Evolutionary conservation across 2,888 invertebrate genomes (phyloP).

Genomic region (Scelioninae gen. 2): DNA sequence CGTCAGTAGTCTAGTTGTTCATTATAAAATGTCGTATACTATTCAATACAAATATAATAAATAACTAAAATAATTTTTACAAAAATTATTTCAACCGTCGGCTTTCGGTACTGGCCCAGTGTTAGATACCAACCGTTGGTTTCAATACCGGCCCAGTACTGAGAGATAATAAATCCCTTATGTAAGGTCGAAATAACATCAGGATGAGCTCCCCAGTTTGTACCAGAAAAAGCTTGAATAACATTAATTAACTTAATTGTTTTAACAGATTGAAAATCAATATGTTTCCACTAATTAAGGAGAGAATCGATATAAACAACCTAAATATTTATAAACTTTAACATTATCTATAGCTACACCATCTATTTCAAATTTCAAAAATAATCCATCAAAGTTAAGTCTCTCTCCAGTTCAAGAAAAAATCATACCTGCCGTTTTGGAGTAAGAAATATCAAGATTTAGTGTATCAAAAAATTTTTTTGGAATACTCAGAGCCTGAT

Average conservation of each 20-base stretch:
- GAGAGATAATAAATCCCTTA: slow-evolving; percentile 12
- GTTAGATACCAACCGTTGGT: too few species aligned
- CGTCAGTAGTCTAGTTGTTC: too few species aligned
- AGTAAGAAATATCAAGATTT: neutral
- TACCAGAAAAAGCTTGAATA: slow-evolving; percentile 2
- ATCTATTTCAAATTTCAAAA: neutral
- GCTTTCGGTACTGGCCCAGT: too few species aligned
- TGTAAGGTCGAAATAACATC: slow-evolving; percentile 1
- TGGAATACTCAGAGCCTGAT: neutral
- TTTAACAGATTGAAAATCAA: neutral
- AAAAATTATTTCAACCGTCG: too few species aligned
- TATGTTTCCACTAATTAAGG: neutral
- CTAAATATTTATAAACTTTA: slow-evolving; percentile 9
- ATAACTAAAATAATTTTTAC: too few species aligned
- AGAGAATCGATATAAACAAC: neutral
- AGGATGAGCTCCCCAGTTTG: slow-evolving; percentile 8
- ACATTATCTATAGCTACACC: neutral
- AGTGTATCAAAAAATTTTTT: slow-evolving; percentile 1
- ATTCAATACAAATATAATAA: too few species aligned
- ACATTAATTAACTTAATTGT: neutral
- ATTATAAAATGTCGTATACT: too few species aligned
- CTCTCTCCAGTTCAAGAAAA: neutral
- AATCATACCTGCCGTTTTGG: slow-evolving; percentile 17
- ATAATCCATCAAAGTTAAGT: neutral
- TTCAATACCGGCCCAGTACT: too few species aligned